Evolutionary conservation across 2,797 vertebrate genomes (phyloP).

Genomic region (Choloepus didactylus): DNA sequence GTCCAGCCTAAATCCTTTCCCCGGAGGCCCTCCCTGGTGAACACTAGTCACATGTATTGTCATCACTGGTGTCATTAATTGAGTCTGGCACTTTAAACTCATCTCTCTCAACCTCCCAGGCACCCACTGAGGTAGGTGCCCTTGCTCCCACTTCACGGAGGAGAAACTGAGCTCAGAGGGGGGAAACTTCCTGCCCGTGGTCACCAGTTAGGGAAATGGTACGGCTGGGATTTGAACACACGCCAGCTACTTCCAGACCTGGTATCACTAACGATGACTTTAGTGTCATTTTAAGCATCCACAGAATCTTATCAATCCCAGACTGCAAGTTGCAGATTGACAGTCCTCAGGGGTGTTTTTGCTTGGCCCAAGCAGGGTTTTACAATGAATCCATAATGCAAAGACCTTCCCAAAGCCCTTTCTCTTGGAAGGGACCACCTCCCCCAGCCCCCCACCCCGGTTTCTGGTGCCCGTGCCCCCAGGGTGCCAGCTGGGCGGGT

Average conservation of each 20-base stretch:
- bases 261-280: background rate
- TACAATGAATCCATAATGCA: background rate
- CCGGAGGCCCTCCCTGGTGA: background rate
- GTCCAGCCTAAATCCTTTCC: background rate
- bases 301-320: background rate
- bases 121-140: constrained; percentile 43
- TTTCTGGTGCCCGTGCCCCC: constrained; percentile 80
- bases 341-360: background rate
- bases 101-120: constrained; percentile 12
- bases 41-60: background rate
- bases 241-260: background rate
- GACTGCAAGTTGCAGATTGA: background rate
- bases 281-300: background rate
- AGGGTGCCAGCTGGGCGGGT: constrained; percentile 83
- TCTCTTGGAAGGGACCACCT: constrained; percentile 7
- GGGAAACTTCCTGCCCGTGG: background rate
- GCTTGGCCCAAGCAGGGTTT: background rate
- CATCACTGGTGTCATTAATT: background rate
- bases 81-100: background rate
- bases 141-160: background rate
- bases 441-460: constrained; percentile 65
- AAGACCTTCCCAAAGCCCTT: background rate
- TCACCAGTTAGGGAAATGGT: background rate
- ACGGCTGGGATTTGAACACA: constrained; percentile 5
- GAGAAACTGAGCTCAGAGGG: background rate